These are phyloP conservation scores for Apis laboriosa DNA, from an alignment of 1,140 invertebrate genomes.

Conservation along the genomic window DNA sequence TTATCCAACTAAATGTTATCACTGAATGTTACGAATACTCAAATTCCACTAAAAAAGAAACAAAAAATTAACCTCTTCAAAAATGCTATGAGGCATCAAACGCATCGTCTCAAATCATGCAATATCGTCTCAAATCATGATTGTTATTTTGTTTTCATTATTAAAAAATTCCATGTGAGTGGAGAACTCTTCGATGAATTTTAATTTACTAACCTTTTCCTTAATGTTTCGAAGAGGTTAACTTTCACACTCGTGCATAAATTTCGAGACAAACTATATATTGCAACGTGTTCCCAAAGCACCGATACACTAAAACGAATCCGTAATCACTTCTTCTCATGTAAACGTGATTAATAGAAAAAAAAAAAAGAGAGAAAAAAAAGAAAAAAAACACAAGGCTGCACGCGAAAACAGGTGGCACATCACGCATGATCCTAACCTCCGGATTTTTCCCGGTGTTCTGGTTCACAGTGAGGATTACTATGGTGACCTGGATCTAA, in stretches of 20 bases:
- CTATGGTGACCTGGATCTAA: conserved; percentile 96
- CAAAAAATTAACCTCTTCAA: no score
- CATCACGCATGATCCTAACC: conserved; percentile 64
- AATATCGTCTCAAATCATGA: no score
- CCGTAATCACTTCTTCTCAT: conserved; percentile 1
- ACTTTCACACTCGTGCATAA: neutral
- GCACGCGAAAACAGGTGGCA: conserved; percentile 34
- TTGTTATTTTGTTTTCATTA: no score
- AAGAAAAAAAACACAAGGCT: conserved; percentile 4
- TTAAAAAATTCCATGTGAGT: no score
- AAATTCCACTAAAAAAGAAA: no score
- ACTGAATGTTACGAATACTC: neutral
- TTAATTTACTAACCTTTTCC: no score
- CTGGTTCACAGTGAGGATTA: conserved; percentile 93
- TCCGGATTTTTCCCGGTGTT: conserved; percentile 60
- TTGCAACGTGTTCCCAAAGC: neutral
- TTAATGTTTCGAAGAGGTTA: no score
- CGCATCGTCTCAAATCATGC: no score
- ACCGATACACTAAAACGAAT: neutral
- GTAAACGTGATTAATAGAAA: conserved; percentile 43
- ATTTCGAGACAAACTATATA: neutral
- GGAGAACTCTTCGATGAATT: no score
- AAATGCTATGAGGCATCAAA: no score
- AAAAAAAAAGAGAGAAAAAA: neutral
- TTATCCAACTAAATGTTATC: neutral